Percentiles rank a stretch among this genome's conserved stretches.
phyloP scores from a whole-genome alignment of 2,113 vertebrate species.

The Brachypodius melanocephalos region DNA sequence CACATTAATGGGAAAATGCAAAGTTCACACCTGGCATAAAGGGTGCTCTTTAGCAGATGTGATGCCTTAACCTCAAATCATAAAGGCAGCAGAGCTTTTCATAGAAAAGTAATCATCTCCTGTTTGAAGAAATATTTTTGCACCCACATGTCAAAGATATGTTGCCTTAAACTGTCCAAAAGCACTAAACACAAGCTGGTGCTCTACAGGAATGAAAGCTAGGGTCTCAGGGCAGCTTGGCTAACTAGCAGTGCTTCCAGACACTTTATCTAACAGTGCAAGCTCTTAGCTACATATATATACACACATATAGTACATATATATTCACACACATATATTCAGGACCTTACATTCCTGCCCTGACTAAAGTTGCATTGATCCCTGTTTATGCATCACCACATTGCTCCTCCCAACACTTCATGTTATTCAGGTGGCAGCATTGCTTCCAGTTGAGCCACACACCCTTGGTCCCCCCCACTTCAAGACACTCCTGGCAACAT shows the following conservation, averaged over 20 bases:
- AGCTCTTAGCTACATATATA: neutral
- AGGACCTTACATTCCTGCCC: neutral
- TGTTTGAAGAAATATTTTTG: neutral
- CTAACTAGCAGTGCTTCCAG: neutral
- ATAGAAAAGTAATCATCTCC: neutral
- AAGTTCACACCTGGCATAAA: neutral
- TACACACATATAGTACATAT: neutral
- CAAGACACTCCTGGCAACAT: rapidly evolving
- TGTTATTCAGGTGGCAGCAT: neutral
- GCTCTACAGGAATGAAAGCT: neutral
- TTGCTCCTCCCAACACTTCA: neutral
- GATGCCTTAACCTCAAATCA: neutral
- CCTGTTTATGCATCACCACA: neutral
- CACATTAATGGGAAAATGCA: neutral
- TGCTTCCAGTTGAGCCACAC: neutral
- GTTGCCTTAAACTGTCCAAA: neutral
- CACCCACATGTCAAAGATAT: neutral
- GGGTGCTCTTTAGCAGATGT: neutral
- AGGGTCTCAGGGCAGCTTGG: neutral
- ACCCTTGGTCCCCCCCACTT: neutral
- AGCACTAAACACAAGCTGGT: neutral
- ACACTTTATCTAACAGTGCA: neutral
- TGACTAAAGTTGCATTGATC: neutral
- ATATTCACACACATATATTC: neutral
- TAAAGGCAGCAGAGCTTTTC: neutral